Evolutionary conservation across 1,140 invertebrate genomes (phyloP).

Genomic region (Caerostris extrusa): DNA sequence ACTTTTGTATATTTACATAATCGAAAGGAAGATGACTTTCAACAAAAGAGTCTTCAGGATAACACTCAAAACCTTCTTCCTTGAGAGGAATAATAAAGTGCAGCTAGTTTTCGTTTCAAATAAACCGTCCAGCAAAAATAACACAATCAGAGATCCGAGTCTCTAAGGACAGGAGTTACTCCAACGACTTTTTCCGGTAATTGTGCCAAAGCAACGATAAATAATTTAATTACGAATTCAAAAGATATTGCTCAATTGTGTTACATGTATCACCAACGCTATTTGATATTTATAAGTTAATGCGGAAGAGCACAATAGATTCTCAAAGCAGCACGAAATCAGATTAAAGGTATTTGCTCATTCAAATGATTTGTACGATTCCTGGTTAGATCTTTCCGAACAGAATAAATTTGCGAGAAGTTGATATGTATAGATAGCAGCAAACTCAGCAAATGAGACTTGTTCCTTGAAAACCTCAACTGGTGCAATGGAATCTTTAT

Average conservation of each 20-base stretch:
- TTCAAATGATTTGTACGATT: not conserved
- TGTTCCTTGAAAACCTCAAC: not conserved
- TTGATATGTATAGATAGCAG: not conserved
- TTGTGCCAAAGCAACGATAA: conserved; percentile 7
- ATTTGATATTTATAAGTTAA: conserved; percentile 53
- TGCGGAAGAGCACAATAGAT: not conserved
- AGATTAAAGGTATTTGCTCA: conserved; percentile 16
- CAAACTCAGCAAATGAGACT: not conserved
- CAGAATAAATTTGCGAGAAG: not conserved
- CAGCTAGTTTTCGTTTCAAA: not conserved
- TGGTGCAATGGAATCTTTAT: no score
- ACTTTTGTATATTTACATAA: conserved; percentile 9
- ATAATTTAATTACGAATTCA: conserved; percentile 47
- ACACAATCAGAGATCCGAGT: not conserved
- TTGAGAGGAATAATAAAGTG: not conserved
- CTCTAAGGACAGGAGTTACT: not conserved
- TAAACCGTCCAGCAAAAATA: not conserved
- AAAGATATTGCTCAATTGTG: conserved; percentile 22
- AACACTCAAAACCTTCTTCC: not conserved
- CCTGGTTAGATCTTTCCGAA: not conserved
- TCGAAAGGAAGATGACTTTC: not conserved
- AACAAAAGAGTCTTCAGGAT: not conserved
- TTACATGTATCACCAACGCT: conserved; percentile 8
- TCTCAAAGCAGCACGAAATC: not conserved
- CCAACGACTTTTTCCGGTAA: conserved; percentile 37